phyloP scores from a whole-genome alignment of 2,888 invertebrate genomes.

The Bedellia somnulentella region DNA sequence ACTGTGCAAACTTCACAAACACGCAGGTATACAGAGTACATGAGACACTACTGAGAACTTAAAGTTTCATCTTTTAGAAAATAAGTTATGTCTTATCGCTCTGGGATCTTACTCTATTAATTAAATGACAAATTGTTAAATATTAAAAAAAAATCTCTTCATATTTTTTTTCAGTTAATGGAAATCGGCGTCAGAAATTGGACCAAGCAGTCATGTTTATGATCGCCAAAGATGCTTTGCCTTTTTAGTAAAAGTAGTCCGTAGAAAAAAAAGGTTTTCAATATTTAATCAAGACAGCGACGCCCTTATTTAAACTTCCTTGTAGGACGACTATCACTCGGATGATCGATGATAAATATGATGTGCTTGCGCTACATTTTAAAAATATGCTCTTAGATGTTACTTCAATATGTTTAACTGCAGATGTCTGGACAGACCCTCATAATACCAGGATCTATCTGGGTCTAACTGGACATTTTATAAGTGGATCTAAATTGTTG shows the following conservation, averaged over 20 bases:
- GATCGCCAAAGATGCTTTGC: slow-evolving; percentile 10
- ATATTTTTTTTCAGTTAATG: slow-evolving; percentile 11
- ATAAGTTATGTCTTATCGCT: too few relatives aligned
- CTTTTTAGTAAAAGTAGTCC: slow-evolving; percentile 11
- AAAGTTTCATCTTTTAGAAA: too few relatives aligned
- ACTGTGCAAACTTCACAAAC: too few relatives aligned
- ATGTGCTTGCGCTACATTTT: slow-evolving; percentile 12
- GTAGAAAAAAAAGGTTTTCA: slow-evolving; percentile 11
- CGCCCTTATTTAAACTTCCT: slow-evolving; percentile 11
- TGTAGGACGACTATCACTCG: slow-evolving; percentile 10
- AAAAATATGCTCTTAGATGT: slow-evolving; percentile 12
- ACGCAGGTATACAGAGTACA: too few relatives aligned
- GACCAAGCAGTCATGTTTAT: slow-evolving; percentile 10
- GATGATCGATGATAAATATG: slow-evolving; percentile 12
- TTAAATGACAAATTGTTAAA: too few relatives aligned
- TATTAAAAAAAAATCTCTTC: slow-evolving; percentile 5
- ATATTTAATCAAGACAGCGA: slow-evolving; percentile 11
- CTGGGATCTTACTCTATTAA: too few relatives aligned
- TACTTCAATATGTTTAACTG: slow-evolving; percentile 12
- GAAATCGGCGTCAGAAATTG: slow-evolving; percentile 11
- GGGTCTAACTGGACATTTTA: slow-evolving; percentile 14
- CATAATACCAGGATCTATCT: slow-evolving; percentile 11
- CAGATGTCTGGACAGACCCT: slow-evolving; percentile 14
- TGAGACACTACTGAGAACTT: too few relatives aligned
- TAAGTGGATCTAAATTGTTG: slow-evolving; percentile 11